A percentile compares a stretch with the other conserved stretches of the same genome.
These are phyloP conservation scores for Polydrusus cervinus DNA, from an alignment of 2,888 invertebrate species.

Conservation along the genomic window DNA sequence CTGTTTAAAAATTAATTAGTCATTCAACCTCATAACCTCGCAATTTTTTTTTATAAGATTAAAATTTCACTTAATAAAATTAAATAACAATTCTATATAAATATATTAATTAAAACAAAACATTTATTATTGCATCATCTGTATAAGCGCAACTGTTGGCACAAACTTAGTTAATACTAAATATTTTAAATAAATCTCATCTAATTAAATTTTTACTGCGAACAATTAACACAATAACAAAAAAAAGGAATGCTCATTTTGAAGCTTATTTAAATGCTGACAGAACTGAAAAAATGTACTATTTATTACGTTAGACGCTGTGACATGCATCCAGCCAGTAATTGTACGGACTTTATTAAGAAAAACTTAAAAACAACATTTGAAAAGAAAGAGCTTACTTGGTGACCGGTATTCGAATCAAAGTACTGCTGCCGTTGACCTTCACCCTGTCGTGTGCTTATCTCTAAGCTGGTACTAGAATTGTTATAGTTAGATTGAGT, in stretches of 20 bases:
- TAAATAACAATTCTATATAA: constrained; percentile 66
- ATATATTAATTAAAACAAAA: constrained; percentile 70
- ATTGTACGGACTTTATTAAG: no score
- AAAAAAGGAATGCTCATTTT: no score
- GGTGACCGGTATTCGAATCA: constrained; percentile 76
- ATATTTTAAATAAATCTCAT: constrained; percentile 77
- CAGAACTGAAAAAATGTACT: no score
- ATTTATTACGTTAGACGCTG: no score
- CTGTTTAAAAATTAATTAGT: neutral
- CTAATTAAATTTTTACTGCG: constrained; percentile 76
- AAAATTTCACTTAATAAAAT: constrained; percentile 77
- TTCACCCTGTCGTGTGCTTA: constrained; percentile 68
- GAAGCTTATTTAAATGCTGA: no score
- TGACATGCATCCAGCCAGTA: no score
- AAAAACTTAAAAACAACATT: no score
- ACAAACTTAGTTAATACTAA: constrained; percentile 78
- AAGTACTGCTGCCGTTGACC: constrained; percentile 80
- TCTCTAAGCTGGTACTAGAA: constrained; percentile 69
- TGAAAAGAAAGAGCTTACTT: constrained; percentile 60
- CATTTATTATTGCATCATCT: constrained; percentile 71
- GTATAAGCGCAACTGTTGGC: constrained; percentile 83
- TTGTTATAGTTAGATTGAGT: constrained; percentile 71
- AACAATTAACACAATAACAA: no score
- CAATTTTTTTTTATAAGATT: constrained; percentile 70
- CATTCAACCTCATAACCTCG: no score